Evolutionary conservation across 1,140 invertebrate genomes (phyloP), one percentile per base, ranked within the genome.

Genomic region (Drosophila punjabiensis): DNA sequence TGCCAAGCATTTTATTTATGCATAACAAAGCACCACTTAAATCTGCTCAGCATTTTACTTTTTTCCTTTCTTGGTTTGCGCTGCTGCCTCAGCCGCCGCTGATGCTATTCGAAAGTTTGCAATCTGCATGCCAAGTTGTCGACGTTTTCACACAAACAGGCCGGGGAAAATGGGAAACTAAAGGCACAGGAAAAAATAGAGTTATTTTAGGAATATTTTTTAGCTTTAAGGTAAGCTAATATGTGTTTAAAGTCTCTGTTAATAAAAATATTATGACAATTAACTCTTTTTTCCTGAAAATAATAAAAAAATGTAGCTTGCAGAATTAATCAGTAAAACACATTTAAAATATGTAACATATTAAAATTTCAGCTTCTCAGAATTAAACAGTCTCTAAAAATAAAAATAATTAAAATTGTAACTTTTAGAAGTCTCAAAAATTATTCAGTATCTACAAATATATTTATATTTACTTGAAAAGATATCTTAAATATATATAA

Each of bases 21-120:
- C 86, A 90, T 90, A 90, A 90, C 86, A 90, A 90, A 90, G 79
- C 87, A 86, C 82, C 85, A 89, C 85, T 89, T 89, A 90, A 90
- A 90, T 90, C 82, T 90, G 82, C 79, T 86, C 86, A 90, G 71
- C 81, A 77, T 80, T 81, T 68, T 69, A 64, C 39, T 68, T 52
- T 56, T 63, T 50, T 64, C 62, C 60, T 58, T 71, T 67, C 58
- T 56, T 64, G 60, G 79, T 58, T 63, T 61, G 61, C 63, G 55
- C 30, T 63, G 75, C 59, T 67, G 60, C 48, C 67, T 63, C 58
- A 59, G 76, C 35, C 53, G 53, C 62, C 79, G 70, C 48, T 76
- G 76, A 58, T 82, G 85, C 86, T 81, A 64, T 90, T 85, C 63
- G 81, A 89, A 89, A 89, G 78, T 89, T 89, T 90, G 86, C 85